Evolutionary conservation across 2,888 invertebrate species (phyloP).

Genomic region (Dorcus parallelipipedus): DNA sequence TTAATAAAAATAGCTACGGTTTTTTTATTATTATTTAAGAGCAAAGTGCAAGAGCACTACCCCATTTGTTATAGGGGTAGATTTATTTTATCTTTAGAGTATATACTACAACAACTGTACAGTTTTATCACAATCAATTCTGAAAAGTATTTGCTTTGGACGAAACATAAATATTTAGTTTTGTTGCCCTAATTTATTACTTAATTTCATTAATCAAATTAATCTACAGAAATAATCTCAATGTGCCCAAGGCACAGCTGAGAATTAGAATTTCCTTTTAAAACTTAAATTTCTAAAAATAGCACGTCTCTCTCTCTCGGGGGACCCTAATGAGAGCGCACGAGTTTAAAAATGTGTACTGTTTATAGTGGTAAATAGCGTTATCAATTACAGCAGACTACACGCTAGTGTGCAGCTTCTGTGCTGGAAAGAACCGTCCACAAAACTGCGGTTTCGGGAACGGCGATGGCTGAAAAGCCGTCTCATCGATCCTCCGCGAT

Average conservation of each 20-base stretch:
- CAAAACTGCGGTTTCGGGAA: no score
- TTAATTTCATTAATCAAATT: not conserved
- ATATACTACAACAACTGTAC: no score
- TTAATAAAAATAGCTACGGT: no score
- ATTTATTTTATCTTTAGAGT: no score
- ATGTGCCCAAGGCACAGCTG: not conserved
- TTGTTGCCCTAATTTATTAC: no score
- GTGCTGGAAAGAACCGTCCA: no score
- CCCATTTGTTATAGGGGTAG: no score
- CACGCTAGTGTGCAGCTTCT: not conserved
- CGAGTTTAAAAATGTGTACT: not conserved
- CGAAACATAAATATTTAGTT: no score
- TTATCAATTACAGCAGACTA: not conserved
- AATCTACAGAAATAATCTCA: not conserved
- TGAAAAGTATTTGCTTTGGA: no score
- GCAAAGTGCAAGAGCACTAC: no score
- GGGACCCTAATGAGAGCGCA: conserved; percentile 12
- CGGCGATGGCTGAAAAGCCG: not conserved
- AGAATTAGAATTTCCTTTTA: conserved; percentile 13
- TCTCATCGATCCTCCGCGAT: not conserved
- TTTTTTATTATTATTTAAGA: no score
- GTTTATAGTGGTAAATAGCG: conserved; percentile 1
- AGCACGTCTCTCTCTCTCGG: conserved; percentile 10
- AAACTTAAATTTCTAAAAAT: conserved; percentile 16
- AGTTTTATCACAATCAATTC: no score